Conservation (phyloP, 2,888 invertebrate species). For the Yponomeuta cagnagella region DNA sequence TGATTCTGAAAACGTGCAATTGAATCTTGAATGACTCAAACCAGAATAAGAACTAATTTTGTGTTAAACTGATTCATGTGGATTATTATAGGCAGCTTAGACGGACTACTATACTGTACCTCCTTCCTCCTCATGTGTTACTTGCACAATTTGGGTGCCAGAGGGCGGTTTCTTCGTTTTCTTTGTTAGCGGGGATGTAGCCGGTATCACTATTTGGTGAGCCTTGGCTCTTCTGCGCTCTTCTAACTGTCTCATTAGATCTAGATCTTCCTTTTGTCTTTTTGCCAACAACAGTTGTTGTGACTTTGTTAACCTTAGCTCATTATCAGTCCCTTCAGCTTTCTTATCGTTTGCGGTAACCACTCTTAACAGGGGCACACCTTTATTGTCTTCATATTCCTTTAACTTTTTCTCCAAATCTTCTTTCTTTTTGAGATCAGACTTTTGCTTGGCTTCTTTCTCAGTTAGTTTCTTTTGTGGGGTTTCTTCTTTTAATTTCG, state of each 20-base stretch:
- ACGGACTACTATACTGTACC: neutral
- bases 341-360: neutral
- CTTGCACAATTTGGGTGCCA: neutral
- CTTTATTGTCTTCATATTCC: neutral
- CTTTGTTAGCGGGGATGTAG: neutral
- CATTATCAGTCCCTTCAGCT: neutral
- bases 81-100: no score
- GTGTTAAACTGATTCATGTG: neutral
- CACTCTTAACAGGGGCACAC: neutral
- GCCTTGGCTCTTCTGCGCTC: neutral
- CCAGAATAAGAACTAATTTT: neutral
- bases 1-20: neutral
- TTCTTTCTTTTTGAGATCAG: neutral
- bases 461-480: neutral
- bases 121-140: neutral
- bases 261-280: neutral
- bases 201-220: neutral
- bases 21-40: no score
- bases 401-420: neutral
- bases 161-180: neutral
- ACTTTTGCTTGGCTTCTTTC: neutral
- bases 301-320: neutral
- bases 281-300: neutral
- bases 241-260: neutral
- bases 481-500: conserved; percentile 7